A percentile compares a stretch with the other conserved stretches of the same genome.
Conservation (phyloP, 2,888 invertebrate species). For the Crematogaster levior region DNA sequence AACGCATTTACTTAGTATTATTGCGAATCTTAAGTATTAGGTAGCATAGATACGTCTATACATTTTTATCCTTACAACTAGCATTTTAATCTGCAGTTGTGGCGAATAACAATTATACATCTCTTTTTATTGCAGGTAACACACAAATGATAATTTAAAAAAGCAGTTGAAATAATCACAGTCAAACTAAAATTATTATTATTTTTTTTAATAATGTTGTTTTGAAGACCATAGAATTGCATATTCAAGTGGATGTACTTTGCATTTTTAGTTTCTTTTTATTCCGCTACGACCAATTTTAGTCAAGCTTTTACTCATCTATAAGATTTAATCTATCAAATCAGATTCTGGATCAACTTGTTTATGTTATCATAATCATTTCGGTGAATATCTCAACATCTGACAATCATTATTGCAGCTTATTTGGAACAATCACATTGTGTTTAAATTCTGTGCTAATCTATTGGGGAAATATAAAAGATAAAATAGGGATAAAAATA, state of each 20-base stretch:
- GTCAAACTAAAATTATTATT: neutral
- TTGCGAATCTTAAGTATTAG: neutral
- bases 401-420: neutral
- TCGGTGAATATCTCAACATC: neutral
- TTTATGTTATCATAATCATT: constrained; percentile 38
- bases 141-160: neutral
- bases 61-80: neutral
- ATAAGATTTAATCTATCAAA: no score
- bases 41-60: neutral
- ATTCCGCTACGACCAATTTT: no score
- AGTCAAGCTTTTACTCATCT: no score
- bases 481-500: neutral
- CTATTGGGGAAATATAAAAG: no score
- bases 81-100: neutral
- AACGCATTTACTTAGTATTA: neutral
- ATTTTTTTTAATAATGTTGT: neutral
- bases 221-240: neutral
- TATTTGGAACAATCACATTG: constrained; percentile 10
- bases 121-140: neutral
- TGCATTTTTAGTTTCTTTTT: no score
- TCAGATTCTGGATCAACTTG: no score
- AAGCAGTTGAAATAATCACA: neutral
- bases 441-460: neutral
- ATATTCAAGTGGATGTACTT: neutral
- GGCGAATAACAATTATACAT: neutral